Evolutionary conservation across 64 coral and sea anemone genomes (phyloP).

Genomic region (Porites lutea): DNA sequence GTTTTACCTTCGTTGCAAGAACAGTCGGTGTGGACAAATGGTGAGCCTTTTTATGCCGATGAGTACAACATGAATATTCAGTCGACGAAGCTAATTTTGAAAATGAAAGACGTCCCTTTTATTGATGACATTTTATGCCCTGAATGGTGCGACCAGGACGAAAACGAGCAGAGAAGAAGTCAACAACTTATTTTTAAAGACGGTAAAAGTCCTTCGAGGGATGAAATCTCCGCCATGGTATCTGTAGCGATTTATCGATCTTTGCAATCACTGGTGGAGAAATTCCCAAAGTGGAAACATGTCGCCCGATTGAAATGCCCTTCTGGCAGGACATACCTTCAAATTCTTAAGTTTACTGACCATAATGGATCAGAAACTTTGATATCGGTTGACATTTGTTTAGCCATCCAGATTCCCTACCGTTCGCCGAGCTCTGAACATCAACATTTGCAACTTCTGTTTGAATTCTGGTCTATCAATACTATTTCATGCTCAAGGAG

Average conservation of each 20-base stretch:
- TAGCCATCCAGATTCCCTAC: conserved; percentile 59
- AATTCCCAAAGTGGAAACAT: conserved; percentile 50
- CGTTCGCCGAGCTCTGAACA: neutral
- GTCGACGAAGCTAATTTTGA: conserved; percentile 62
- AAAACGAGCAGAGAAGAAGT: conserved; percentile 54
- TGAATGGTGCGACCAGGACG: conserved; percentile 67
- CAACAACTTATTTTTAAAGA: conserved; percentile 44
- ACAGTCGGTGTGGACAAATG: neutral
- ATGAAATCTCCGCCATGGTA: conserved; percentile 63
- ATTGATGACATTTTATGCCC: conserved; percentile 73
- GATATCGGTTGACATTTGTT: conserved; percentile 66
- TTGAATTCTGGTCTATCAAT: conserved; percentile 70
- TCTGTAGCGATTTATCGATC: conserved; percentile 46
- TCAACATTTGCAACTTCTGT: conserved; percentile 45
- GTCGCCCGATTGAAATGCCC: conserved; percentile 40
- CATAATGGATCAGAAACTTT: conserved; percentile 35
- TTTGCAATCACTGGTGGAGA: neutral
- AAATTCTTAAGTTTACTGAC: conserved; percentile 41
- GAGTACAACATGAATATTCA: conserved; percentile 59
- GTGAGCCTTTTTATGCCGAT: conserved; percentile 32
- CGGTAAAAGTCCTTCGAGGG: conserved; percentile 45
- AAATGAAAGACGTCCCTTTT: conserved; percentile 50
- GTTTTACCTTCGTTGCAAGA: conserved; percentile 48
- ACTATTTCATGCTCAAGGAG: conserved; percentile 39
- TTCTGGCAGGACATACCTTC: conserved; percentile 31